Base-by-base conservation (phyloP, 2,797 vertebrate species). In the Acipenser transmontanus region DNA sequence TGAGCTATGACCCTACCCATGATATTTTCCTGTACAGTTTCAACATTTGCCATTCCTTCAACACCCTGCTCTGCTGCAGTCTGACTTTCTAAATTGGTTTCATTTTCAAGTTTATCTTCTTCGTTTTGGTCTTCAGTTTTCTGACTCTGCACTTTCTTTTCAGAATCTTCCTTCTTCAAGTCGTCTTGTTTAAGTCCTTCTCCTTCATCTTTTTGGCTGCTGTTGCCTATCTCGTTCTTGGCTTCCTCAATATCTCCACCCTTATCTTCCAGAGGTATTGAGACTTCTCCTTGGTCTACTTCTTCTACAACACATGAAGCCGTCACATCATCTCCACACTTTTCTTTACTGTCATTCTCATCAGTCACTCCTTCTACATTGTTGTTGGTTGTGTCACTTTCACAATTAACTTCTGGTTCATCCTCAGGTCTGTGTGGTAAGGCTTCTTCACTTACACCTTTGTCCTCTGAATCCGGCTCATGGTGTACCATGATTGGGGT, bases 311-410 rank as follows among this genome's bases (percentile, higher is more conserved):
- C 10, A 17, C 13, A 8, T 50, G 49, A 49, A n/a, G 52, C 13
- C 49, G 7, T 62, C 49, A 47, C 62, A 62, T 17, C 63, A 0
- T 68, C 1, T 51, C 49, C 76, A 54, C 69, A 74, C 54, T 75
- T 75, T 63, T 83, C 87, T 79, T 80, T 81, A 12, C 83, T 85
- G 72, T 87, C 89, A 47, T 67, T 70, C 69, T 71, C 87, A 74
- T 49, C 89, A 7, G 34, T 17, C 13, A 2, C 49, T 70, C 85
- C 89, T 72, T 72, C 90, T 63, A 78, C 90, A 71, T 84, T 90
- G 73, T 84, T 90, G 64, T 85, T 89, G 14, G 81, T 80, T 62
- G 80, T 62, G 13, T 67, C 62, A 47, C 34, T 71, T 13, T n/a
- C 14, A 49, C 48, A 69, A 64, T 81, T 76, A 50, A 75, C 6